phyloP scores from a whole-genome alignment of 2,797 vertebrate genomes.

The Dryobates pubescens region DNA sequence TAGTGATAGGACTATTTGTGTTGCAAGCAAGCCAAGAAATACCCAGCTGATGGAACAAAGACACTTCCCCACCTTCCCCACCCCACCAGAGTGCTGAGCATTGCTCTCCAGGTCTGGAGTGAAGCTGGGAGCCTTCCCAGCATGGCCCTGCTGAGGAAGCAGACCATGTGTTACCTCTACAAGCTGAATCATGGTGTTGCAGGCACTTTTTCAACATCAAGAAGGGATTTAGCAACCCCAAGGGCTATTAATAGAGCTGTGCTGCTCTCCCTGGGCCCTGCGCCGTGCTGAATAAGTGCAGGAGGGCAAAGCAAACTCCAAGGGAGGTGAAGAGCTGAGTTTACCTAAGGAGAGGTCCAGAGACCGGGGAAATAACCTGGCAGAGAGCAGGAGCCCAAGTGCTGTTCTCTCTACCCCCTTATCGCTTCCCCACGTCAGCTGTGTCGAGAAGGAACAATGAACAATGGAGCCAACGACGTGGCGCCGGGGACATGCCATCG shows the following conservation, averaged over 20 bases:
- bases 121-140: neutral
- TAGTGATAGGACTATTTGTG: neutral
- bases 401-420: slow-evolving; percentile 14
- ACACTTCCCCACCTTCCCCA: neutral
- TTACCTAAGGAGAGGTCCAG: slow-evolving; percentile 60
- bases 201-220: slow-evolving; percentile 30
- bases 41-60: neutral
- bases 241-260: slow-evolving; percentile 29
- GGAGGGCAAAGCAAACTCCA: slow-evolving; percentile 32
- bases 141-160: rapidly evolving
- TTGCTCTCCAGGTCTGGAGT: rapidly evolving
- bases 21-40: neutral
- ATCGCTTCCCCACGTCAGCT: neutral
- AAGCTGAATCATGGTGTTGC: slow-evolving; percentile 27
- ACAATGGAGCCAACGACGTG: slow-evolving; percentile 8
- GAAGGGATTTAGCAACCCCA: slow-evolving; percentile 42
- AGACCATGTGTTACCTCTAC: neutral
- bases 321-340: neutral
- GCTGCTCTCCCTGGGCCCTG: neutral
- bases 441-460: neutral
- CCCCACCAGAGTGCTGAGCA: rapidly evolving
- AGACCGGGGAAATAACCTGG: neutral
- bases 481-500: neutral
- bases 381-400: neutral
- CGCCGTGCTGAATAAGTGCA: neutral